Evolutionary conservation across 1,140 invertebrate species (phyloP), one percentile per base, ranked within the genome.

Genomic region (Dendrolimus kikuchii): DNA sequence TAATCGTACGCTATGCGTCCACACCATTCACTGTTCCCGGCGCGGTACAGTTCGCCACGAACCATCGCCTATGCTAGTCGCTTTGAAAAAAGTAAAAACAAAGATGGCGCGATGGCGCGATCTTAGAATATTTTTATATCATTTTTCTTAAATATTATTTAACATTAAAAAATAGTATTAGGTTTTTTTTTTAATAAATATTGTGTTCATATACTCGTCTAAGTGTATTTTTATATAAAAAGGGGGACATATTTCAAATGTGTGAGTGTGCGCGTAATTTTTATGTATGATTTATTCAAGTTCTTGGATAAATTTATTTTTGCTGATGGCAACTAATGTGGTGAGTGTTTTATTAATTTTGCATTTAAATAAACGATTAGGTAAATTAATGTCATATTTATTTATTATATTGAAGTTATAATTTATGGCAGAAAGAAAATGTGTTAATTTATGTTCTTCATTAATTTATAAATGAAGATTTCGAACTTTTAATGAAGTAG

Each of bases 251-350:
- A 23, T 23, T 23, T 77, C 73, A 71, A 83, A 77, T 71, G 78
- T 71, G 78, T 75, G 74, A 58, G 66, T 64, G 67, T 60, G 66
- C 74, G 48, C 39, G 7, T 62, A 83, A 79, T 67, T 77, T 85
- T 82, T 81, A 85, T 85, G 80, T 83, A 85, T 85, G 81, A 85
- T 81, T 85, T 82, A 85, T 85, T 77, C 74, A 81, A 83, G 64
- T 75, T 66, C 71, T 76, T 77, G 80, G 81, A 81, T 67, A 79
- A 77, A 75, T 67, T 70, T 85, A 75, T 66, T 79, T 81, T 81
- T 85, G 78, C 81, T 83, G 54, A 77, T 81, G 68, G 81, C 81
- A 81, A 81, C 81, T 80, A 80, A 78, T 68, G 79, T 77, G 81
- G 81, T 85, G 56, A 85, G 81, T 83, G 53, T 55, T 51, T 80